These are phyloP conservation scores for Gymnogyps californianus DNA, from an alignment of 2,113 vertebrate genomes.

Conservation along the genomic window DNA sequence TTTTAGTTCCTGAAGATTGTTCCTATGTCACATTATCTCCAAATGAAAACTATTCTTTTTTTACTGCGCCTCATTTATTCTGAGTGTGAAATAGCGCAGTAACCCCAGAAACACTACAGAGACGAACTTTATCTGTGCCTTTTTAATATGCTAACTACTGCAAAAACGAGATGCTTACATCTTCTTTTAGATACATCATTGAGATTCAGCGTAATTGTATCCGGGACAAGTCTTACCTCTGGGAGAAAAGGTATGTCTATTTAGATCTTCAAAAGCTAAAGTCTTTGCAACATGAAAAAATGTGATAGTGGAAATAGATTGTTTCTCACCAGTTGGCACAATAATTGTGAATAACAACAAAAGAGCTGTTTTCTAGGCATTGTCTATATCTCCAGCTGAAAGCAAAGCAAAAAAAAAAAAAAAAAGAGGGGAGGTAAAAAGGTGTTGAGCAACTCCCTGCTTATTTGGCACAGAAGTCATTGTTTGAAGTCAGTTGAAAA, in stretches of 20 bases:
- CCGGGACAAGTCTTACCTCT: not conserved
- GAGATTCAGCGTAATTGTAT: constrained; percentile 20
- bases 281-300: not conserved
- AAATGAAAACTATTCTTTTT: not conserved
- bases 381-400: not conserved
- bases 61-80: not conserved
- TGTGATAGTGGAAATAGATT: not conserved
- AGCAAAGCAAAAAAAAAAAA: not conserved
- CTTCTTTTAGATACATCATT: not conserved
- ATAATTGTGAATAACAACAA: not conserved
- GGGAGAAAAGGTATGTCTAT: not conserved
- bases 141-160: constrained; percentile 17
- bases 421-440: not conserved
- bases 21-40: not conserved
- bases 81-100: not conserved
- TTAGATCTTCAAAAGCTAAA: not conserved
- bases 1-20: not conserved
- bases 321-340: not conserved
- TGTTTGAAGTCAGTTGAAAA: constrained; percentile 14
- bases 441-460: not conserved
- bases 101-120: not conserved
- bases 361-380: not conserved
- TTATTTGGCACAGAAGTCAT: not conserved
- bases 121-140: not conserved
- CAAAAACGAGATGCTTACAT: not conserved